phyloP scores from a whole-genome alignment of 2,113 vertebrate species.

The Erpornis zantholeuca region DNA sequence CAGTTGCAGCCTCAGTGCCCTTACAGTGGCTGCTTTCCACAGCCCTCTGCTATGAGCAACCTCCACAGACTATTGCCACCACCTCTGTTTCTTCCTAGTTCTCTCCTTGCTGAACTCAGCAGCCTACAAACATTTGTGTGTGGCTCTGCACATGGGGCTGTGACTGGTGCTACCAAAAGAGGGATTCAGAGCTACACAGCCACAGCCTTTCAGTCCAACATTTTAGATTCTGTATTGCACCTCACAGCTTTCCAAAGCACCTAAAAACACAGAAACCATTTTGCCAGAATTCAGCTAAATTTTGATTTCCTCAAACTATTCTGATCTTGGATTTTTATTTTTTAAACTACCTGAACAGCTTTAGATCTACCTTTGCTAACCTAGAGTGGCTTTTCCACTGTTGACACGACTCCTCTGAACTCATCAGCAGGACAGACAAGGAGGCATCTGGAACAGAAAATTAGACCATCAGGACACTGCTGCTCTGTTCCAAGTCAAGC shows the following conservation, averaged over 20 bases:
- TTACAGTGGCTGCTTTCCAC: background rate
- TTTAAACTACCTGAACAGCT: background rate
- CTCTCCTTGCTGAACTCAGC: background rate
- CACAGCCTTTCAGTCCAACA: background rate
- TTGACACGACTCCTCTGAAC: background rate
- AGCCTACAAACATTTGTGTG: background rate
- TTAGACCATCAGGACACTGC: background rate
- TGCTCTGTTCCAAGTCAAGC: background rate
- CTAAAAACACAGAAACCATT: background rate
- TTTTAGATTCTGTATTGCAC: background rate
- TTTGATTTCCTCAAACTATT: background rate
- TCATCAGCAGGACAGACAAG: background rate
- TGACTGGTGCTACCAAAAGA: background rate
- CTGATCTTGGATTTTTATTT: background rate
- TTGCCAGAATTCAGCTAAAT: background rate
- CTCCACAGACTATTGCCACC: background rate
- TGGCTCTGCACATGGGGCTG: background rate
- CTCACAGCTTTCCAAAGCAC: background rate
- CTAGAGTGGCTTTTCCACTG: background rate
- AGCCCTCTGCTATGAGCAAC: background rate
- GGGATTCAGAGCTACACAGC: background rate
- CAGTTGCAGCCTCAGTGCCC: background rate
- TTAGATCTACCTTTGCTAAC: constrained; percentile 3
- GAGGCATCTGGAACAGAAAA: constrained; percentile 18
- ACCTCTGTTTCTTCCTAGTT: background rate